Evolutionary conservation across 2,113 vertebrate genomes (phyloP).

Genomic region (Chaetura pelagica): DNA sequence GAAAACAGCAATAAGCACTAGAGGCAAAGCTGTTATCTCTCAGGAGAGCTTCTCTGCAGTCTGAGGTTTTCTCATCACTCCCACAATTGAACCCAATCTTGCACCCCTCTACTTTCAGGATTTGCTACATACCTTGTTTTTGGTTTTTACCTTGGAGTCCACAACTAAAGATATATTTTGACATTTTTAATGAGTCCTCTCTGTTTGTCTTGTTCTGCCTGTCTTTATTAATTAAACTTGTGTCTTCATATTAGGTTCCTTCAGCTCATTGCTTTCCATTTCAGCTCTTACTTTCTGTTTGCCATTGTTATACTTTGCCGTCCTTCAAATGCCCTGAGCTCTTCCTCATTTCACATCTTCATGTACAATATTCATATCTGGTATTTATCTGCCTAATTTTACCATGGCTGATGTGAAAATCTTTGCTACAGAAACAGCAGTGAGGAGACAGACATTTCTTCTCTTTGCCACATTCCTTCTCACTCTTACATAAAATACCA

Average conservation of each 20-base stretch:
- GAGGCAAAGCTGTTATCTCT: neutral
- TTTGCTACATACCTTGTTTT: neutral
- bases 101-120: neutral
- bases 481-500: neutral
- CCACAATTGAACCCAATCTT: neutral
- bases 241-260: neutral
- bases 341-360: neutral
- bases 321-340: slow-evolving; percentile 22
- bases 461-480: neutral
- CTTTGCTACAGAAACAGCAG: neutral
- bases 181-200: neutral
- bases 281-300: slow-evolving; percentile 24
- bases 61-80: neutral
- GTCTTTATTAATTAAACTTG: slow-evolving; percentile 43
- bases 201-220: slow-evolving; percentile 8
- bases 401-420: neutral
- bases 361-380: neutral
- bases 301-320: slow-evolving; percentile 20
- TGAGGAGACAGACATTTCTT: neutral
- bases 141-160: neutral
- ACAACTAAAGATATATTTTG: slow-evolving; percentile 17
- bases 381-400: slow-evolving; percentile 33
- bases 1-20: neutral
- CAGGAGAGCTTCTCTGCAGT: neutral
- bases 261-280: neutral